Conservation (phyloP, 2,888 invertebrate species). For the Rhopalosiphum nymphaeae region DNA sequence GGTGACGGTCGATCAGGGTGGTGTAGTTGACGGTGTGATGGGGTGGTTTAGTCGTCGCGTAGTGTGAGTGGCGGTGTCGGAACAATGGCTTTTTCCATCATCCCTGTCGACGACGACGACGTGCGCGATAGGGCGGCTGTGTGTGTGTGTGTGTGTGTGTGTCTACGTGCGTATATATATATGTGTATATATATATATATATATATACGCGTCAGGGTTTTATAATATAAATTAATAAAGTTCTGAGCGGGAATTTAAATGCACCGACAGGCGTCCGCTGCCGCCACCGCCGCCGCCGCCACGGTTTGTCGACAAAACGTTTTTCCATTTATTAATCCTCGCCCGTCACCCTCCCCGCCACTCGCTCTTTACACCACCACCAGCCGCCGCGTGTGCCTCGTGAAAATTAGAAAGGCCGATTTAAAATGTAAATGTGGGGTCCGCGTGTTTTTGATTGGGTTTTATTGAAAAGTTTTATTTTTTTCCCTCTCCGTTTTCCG, state of each 20-base stretch:
- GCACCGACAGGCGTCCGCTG: constrained; percentile 63
- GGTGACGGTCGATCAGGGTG: constrained; percentile 4
- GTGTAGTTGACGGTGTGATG: background rate
- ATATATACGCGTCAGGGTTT: constrained; percentile 52
- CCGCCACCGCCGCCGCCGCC: constrained; percentile 30
- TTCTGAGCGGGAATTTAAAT: constrained; percentile 65
- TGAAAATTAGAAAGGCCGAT: constrained; percentile 65
- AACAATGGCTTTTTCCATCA: constrained; percentile 62
- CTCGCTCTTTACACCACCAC: constrained; percentile 15
- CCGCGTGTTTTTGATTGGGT: constrained; percentile 64
- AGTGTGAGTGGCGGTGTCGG: constrained; percentile 27
- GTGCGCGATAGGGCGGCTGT: background rate
- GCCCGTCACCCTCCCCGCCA: background rate
- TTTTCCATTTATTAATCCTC: constrained; percentile 63
- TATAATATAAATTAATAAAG: constrained; percentile 65
- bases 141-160: background rate
- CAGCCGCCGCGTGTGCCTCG: background rate
- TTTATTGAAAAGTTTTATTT: constrained; percentile 59
- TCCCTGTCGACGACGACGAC: background rate
- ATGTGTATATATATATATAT: background rate
- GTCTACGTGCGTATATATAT: background rate
- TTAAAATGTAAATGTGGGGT: constrained; percentile 62
- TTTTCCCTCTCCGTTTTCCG: constrained; percentile 9
- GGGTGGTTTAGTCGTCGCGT: background rate
- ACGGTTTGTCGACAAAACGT: constrained; percentile 65